Percentiles rank a stretch among this genome's conserved stretches.
Evolutionary conservation across 2,113 vertebrate genomes (phyloP).

Genomic region (Nannobrachium achirus): DNA sequence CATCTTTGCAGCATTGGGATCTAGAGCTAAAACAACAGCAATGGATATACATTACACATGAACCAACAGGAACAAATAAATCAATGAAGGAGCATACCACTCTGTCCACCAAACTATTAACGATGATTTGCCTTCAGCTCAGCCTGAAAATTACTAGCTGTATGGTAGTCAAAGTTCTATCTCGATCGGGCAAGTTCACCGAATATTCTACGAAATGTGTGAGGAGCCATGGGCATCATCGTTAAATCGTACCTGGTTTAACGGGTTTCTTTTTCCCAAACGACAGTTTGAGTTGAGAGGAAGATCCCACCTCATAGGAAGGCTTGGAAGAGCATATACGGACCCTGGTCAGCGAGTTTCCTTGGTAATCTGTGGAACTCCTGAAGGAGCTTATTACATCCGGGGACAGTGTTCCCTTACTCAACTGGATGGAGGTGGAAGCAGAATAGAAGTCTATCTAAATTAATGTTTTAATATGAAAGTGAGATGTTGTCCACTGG

Average conservation of each 20-base stretch:
- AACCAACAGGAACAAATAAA: neutral
- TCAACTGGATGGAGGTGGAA: conserved; percentile 67
- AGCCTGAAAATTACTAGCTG: no score
- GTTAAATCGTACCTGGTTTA: conserved; percentile 67
- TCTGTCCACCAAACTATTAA: no score
- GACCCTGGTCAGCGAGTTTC: conserved; percentile 72
- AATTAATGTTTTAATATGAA: neutral
- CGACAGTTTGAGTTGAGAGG: conserved; percentile 87
- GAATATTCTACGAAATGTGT: no score
- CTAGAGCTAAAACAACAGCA: conserved; percentile 69
- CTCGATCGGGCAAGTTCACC: no score
- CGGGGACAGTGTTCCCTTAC: conserved; percentile 65
- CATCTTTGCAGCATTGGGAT: conserved; percentile 84
- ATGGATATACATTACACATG: neutral
- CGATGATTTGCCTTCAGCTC: no score
- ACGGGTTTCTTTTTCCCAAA: conserved; percentile 77
- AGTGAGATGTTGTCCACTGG: no score
- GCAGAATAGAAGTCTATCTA: neutral
- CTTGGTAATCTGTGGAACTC: conserved; percentile 75
- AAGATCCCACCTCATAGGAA: conserved; percentile 92
- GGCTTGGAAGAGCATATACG: conserved; percentile 89
- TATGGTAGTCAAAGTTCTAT: no score
- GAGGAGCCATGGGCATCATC: neutral
- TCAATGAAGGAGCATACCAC: neutral
- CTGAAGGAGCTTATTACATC: conserved; percentile 69